Base-by-base conservation (phyloP, 2,113 vertebrate species). In the Dipodomys ordii region DNA sequence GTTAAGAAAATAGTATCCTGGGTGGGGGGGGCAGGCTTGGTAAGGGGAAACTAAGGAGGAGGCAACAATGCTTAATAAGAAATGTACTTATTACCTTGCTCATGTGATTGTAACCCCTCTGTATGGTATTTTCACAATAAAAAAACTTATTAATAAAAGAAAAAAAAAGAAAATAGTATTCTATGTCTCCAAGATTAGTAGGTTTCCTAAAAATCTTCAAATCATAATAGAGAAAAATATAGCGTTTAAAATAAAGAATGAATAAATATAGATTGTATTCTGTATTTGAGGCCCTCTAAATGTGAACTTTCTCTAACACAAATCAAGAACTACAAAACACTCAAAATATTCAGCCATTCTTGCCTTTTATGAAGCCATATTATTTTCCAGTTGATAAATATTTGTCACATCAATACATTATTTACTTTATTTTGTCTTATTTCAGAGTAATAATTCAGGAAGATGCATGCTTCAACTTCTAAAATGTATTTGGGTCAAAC, bases 401-500 rank as follows among this genome's bases (percentile, higher is more conserved):
- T 65, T 92, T 94, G 30, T 87, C 8, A 20, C 12, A 88, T 81
- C 3, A 49, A n/a, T 46, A 57, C 3, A 72, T 62, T 46, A 39
- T 76, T 44, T 92, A 73, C 49, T 62, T 68, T 69, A 15, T 27
- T 87, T 90, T 60, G n/a, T 91, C 93, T 88, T 32, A 92, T 32
- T 83, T 81, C n/a, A 90, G 49, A 84, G 32, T 77, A 53, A 81
- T 6, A 92, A 62, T 71, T 89, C 28, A 92, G 72, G 44, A 94
- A 84, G n/a, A 68, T 85, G 10, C 2, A 81, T 72, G 35, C 18
- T 84, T 12, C 18, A 73, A 23, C 6, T 87, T 87, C 73, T 89
- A 65, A 76, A 88, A 68, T 44, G 83, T 64, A 83, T 49, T 64
- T 91, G 35, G 44, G 68, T 7, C 7, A 87, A 44, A 32, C 39